Evolutionary conservation across 2,888 invertebrate species (phyloP), one percentile per base, ranked within the genome.

Genomic region (Napeogenes inachia): DNA sequence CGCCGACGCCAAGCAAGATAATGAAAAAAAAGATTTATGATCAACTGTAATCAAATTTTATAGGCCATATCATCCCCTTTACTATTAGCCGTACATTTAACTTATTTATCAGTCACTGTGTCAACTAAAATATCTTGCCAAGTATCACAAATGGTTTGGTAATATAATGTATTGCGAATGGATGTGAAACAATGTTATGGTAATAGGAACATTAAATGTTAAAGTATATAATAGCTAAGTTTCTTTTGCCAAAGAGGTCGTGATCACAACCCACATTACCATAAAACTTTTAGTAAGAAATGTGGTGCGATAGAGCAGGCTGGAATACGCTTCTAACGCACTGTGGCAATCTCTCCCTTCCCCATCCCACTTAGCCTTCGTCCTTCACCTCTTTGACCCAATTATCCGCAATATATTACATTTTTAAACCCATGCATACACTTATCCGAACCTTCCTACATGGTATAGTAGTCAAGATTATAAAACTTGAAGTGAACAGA

Each of bases 21-120:
- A 89, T 88, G 87, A 88, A 87, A 90, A 89, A 85, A 84, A 83
- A 89, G 90, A 90, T 90, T 89, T 88, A 90, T 87, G 90, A 85
- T 84, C 81, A 81, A 82, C 75, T 85, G 81, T 87, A 90, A 90
- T 90, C 87, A 86, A 89, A 87, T 87, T 89, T 88, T 89, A 89
- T 85, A 83, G 81, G 70, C 80, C 80, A 72, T 77, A 79, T 80
- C 79, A 82, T 81, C 84, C 84, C 81, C 75, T 76, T 76, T 53
- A 63, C 63, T 79, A 77, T 78, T 75, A 75, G 71, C 64, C 69
- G 62, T 69, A 73, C 75, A 75, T 79, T 67, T 54, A 68, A 69
- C 68, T 70, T 71, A 71, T 81, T 82, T 77, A 65, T 75, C 75
- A 75, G 78, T 75, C 69, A 78, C 64, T 73, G 65, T 75, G 73